Conservation (phyloP, 2,113 vertebrate species). For the Pseudorasbora parva region DNA sequence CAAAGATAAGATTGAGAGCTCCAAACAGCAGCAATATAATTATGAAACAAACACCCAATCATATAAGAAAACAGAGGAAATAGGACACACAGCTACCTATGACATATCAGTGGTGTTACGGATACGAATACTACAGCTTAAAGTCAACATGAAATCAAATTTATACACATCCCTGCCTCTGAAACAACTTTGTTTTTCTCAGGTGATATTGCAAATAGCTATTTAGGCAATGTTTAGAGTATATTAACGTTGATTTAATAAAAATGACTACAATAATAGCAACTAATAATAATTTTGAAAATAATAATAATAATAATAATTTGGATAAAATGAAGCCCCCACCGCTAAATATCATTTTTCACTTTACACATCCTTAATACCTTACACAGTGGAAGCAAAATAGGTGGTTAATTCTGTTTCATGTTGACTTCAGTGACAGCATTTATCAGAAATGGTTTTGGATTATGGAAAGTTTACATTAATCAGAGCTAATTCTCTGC, state of each 20-base stretch:
- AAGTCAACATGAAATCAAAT: constrained; percentile 33
- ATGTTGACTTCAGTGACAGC: constrained; percentile 52
- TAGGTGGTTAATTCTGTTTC: not conserved
- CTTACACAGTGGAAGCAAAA: not conserved
- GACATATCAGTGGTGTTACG: constrained; percentile 53
- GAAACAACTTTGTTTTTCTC: not conserved
- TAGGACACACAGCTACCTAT: constrained; percentile 56
- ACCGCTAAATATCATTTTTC: not conserved
- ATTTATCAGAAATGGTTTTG: constrained; percentile 61
- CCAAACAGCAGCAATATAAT: constrained; percentile 59
- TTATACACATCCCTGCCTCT: not conserved
- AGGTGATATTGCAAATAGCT: not conserved
- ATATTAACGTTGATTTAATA: too few relatives aligned
- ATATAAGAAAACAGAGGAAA: constrained; percentile 58
- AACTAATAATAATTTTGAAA: too few relatives aligned
- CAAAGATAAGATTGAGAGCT: constrained; percentile 60
- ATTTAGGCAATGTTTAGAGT: not conserved
- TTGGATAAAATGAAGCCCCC: too few relatives aligned
- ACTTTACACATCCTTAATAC: not conserved
- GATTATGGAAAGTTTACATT: constrained; percentile 56
- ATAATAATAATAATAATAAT: too few relatives aligned
- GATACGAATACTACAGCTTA: constrained; percentile 59
- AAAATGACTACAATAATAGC: too few relatives aligned
- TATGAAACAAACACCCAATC: constrained; percentile 64
- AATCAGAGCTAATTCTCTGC: constrained; percentile 59